A percentile compares a stretch with the other conserved stretches of the same genome.
These are phyloP conservation scores for Calliopsis andreniformis DNA, from an alignment of 1,140 invertebrate genomes.

Conservation along the genomic window DNA sequence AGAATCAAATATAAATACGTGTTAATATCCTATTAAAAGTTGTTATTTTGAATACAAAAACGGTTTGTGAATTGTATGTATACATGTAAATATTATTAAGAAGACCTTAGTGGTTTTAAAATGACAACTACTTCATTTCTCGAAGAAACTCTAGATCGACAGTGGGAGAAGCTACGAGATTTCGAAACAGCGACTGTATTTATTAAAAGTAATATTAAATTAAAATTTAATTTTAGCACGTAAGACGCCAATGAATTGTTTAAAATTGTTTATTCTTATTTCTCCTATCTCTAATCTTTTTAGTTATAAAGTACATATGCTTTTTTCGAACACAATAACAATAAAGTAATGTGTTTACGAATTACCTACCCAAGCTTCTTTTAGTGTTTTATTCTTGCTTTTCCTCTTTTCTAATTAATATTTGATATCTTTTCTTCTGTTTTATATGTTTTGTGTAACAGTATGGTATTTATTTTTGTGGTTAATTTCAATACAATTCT, in stretches of 20 bases:
- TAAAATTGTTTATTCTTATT: neutral
- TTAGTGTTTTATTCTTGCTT: too few relatives aligned
- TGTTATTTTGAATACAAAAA: neutral
- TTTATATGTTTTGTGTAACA: too few relatives aligned
- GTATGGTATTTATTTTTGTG: too few relatives aligned
- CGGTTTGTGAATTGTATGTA: neutral
- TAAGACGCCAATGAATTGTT: neutral
- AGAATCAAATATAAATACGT: neutral
- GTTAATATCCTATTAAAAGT: neutral
- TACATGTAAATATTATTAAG: neutral
- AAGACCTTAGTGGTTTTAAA: neutral
- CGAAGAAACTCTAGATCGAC: conserved; percentile 31
- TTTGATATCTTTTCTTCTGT: too few relatives aligned
- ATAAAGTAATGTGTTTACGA: too few relatives aligned
- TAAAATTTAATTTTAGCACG: neutral
- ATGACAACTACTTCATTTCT: conserved; percentile 9
- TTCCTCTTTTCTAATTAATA: too few relatives aligned
- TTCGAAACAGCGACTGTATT: conserved; percentile 1
- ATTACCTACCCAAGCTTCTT: too few relatives aligned
- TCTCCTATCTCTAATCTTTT: neutral
- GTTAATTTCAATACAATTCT: too few relatives aligned
- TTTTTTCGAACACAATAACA: too few relatives aligned
- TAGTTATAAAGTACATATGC: neutral
- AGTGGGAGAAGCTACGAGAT: conserved; percentile 3
- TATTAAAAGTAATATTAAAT: conserved; percentile 7